Base-by-base conservation (phyloP, 2,888 invertebrate genomes). In the Cryptocheilus praepositus region DNA sequence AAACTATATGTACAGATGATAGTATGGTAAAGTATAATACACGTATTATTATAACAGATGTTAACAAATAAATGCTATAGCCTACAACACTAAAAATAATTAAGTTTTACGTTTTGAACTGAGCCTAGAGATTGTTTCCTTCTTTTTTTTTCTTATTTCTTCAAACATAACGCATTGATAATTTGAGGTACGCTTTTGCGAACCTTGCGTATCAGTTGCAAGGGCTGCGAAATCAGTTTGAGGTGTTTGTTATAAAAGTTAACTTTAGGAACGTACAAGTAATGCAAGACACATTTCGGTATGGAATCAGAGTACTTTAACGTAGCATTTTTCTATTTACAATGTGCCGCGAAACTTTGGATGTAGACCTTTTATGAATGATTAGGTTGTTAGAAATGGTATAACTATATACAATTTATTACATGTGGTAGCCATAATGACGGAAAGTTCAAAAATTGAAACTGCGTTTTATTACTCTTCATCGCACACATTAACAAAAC, bases 1-100 rank as follows among this genome's bases (percentile, higher is more conserved):
- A 75, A 73, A 67, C 85, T 86, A 86, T 87, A 87, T 87, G 79
- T 87, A 87, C 87, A 87, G 82, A 84, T 82, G 85, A 86, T 81
- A 82, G 70, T 83, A 81, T 86, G 83, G 82, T 87, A 86, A 87
- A 85, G 85, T 86, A 87, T 87, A 84, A 83, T 86, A 87, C 86
- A 87, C 82, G 81, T 82, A 86, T 84, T 84, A 81, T 81, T 72
- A 76, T 85, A 87, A 85, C 87, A 86, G 81, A 80, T 83, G 81
- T 82, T 85, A 87, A 87, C 87, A 86, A 87, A 87, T 85, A 83
- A 86, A 86, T 83, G 83, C 79, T 81, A 81, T 86, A 86, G 75
- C 81, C 80, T 86, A 85, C 76, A 69, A 79, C 83, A 82, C 81
- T 85, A 83, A 81, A 83, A 85, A 84, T 79, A 79, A 80, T 80